Evolutionary conservation across 2,888 invertebrate genomes (phyloP).

Genomic region (Cryptocephalus moraei): DNA sequence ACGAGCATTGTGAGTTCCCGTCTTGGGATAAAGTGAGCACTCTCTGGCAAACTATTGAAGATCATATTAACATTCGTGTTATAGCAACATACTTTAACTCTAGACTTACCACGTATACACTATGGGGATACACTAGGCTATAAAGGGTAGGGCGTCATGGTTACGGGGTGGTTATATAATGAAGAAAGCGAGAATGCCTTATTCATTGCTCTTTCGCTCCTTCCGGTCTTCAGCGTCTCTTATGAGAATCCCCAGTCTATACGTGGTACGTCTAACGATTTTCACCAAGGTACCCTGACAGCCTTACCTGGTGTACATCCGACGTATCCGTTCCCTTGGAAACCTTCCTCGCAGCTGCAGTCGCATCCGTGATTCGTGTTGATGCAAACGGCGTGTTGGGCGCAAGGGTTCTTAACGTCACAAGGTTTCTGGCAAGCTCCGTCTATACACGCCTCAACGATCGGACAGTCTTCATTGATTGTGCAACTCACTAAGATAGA

Average conservation of each 20-base stretch:
- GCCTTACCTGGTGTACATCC: slow-evolving; percentile 67
- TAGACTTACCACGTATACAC: too few relatives aligned
- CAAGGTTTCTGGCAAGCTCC: slow-evolving; percentile 80
- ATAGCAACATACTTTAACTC: too few relatives aligned
- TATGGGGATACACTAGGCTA: too few relatives aligned
- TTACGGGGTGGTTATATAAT: too few relatives aligned
- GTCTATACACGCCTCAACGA: slow-evolving; percentile 80
- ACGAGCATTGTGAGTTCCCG: neutral
- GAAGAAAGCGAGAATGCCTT: neutral
- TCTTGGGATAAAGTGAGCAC: too few relatives aligned
- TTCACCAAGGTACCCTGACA: too few relatives aligned
- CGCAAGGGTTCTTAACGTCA: slow-evolving; percentile 75
- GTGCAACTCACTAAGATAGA: slow-evolving; percentile 70
- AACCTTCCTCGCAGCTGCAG: slow-evolving; percentile 78
- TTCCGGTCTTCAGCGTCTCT: too few relatives aligned
- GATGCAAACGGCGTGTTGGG: slow-evolving; percentile 73
- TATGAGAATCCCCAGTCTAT: too few relatives aligned
- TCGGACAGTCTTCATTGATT: slow-evolving; percentile 73
- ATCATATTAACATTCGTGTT: too few relatives aligned
- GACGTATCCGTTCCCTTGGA: slow-evolving; percentile 76
- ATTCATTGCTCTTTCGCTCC: too few relatives aligned
- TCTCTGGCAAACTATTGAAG: too few relatives aligned
- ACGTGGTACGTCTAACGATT: neutral
- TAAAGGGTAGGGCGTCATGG: too few relatives aligned
- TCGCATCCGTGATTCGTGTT: slow-evolving; percentile 81